Conservation (phyloP, 2,888 invertebrate species). For the Andrena fulva region DNA sequence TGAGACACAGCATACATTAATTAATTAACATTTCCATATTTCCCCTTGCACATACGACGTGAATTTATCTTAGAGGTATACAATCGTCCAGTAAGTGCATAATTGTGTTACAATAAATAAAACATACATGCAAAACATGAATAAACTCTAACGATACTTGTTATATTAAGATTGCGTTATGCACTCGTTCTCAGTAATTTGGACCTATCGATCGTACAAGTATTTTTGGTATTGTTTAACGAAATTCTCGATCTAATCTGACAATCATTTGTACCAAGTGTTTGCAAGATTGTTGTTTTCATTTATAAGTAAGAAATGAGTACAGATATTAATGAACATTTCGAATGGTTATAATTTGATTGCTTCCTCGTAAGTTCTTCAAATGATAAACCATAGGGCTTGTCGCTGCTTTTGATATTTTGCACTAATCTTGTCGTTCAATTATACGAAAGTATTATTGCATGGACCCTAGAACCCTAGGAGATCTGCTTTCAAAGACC, state of each 20-base stretch:
- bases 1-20: constrained; percentile 31
- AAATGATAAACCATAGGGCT: constrained; percentile 39
- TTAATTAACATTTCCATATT: constrained; percentile 19
- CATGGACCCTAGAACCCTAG: constrained; percentile 69
- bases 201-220: constrained; percentile 6
- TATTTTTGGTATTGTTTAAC: constrained; percentile 20
- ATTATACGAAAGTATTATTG: constrained; percentile 62
- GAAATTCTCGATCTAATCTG: constrained; percentile 20
- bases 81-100: constrained; percentile 1
- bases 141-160: constrained; percentile 5
- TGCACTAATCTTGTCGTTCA: constrained; percentile 52
- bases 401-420: constrained; percentile 60
- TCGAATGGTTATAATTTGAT: constrained; percentile 33
- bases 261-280: constrained; percentile 47
- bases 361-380: constrained; percentile 31
- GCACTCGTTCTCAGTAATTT: constrained; percentile 12
- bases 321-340: constrained; percentile 32
- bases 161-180: background rate
- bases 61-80: constrained; percentile 5
- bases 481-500: constrained; percentile 59
- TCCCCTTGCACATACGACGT: constrained; percentile 5
- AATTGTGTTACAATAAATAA: constrained; percentile 29
- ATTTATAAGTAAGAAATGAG: constrained; percentile 18
- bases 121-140: constrained; percentile 6
- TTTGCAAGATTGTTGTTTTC: constrained; percentile 14